These are phyloP conservation scores for Yponomeuta sedellus DNA, from an alignment of 2,888 invertebrate species.

Conservation along the genomic window DNA sequence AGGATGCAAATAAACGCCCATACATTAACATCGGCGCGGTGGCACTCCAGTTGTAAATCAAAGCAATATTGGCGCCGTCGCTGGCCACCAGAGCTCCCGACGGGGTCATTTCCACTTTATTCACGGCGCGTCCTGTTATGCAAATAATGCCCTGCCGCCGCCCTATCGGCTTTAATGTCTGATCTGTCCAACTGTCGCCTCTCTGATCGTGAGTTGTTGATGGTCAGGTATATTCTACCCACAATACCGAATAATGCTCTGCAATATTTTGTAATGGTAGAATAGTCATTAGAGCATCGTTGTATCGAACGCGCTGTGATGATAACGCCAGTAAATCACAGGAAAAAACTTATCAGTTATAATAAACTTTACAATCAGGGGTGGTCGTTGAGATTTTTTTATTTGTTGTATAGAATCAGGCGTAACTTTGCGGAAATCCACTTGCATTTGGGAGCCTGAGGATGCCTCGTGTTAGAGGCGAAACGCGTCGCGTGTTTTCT, in stretches of 20 bases:
- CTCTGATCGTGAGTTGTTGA: slow-evolving; percentile 28
- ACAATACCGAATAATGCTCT: not conserved
- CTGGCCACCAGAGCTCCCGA: slow-evolving; percentile 31
- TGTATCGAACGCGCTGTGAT: too few species aligned
- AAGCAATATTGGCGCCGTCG: slow-evolving; percentile 51
- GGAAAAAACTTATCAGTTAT: too few species aligned
- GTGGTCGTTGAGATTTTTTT: too few species aligned
- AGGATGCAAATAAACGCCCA: slow-evolving; percentile 25
- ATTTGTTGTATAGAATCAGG: too few species aligned
- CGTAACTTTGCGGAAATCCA: too few species aligned
- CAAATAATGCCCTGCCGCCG: slow-evolving; percentile 38
- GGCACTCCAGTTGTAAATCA: slow-evolving; percentile 49
- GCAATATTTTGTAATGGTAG: not conserved
- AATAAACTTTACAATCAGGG: too few species aligned
- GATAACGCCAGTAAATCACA: too few species aligned
- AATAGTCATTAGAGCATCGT: too few species aligned
- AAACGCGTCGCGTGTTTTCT: too few species aligned
- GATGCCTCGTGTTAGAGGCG: too few species aligned
- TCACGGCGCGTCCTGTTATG: slow-evolving; percentile 70
- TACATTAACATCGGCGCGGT: slow-evolving; percentile 37
- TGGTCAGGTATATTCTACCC: not conserved
- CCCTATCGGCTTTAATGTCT: slow-evolving; percentile 4
- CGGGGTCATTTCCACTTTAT: slow-evolving; percentile 68
- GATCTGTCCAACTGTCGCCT: slow-evolving; percentile 35
- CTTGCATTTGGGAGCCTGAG: too few species aligned